Conservation (phyloP, 2,888 invertebrate genomes). For the Hedychridium roseum region DNA sequence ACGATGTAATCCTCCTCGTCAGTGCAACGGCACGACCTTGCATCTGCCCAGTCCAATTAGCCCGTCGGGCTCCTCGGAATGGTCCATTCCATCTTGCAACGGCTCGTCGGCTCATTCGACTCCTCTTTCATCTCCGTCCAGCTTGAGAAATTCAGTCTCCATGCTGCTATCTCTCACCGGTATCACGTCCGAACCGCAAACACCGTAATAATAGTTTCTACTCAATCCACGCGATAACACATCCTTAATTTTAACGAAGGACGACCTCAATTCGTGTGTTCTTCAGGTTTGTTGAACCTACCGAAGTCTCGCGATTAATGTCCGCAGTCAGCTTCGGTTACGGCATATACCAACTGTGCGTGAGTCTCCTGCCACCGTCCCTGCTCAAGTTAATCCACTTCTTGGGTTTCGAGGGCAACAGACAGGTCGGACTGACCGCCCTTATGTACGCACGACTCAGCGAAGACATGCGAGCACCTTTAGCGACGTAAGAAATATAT, state of each 20-base stretch:
- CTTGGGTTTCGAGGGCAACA: slow-evolving; percentile 73
- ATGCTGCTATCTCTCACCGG: slow-evolving; percentile 59
- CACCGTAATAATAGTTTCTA: slow-evolving; percentile 51
- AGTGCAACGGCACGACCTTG: slow-evolving; percentile 34
- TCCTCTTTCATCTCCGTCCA: slow-evolving; percentile 49
- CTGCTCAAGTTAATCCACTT: slow-evolving; percentile 70
- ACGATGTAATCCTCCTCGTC: slow-evolving; percentile 32
- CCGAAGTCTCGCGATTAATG: slow-evolving; percentile 70
- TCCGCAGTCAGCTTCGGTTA: slow-evolving; percentile 76
- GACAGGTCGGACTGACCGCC: slow-evolving; percentile 68
- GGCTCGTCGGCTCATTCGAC: slow-evolving; percentile 35
- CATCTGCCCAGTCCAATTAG: slow-evolving; percentile 39
- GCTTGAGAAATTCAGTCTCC: slow-evolving; percentile 58
- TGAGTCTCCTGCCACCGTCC: slow-evolving; percentile 74
- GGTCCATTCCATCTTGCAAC: slow-evolving; percentile 51
- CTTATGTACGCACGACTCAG: slow-evolving; percentile 71
- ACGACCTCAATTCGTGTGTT: slow-evolving; percentile 6
- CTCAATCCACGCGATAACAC: slow-evolving; percentile 8
- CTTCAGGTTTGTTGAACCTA: slow-evolving; percentile 63
- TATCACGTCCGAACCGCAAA: slow-evolving; percentile 51
- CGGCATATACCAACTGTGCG: slow-evolving; percentile 73
- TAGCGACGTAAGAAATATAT: slow-evolving; percentile 68
- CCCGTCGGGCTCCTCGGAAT: slow-evolving; percentile 49
- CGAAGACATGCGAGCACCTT: slow-evolving; percentile 73
- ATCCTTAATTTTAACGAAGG: too few relatives aligned